Conservation (phyloP, 2,797 vertebrate genomes). For the Scomberomorus guttatus region DNA sequence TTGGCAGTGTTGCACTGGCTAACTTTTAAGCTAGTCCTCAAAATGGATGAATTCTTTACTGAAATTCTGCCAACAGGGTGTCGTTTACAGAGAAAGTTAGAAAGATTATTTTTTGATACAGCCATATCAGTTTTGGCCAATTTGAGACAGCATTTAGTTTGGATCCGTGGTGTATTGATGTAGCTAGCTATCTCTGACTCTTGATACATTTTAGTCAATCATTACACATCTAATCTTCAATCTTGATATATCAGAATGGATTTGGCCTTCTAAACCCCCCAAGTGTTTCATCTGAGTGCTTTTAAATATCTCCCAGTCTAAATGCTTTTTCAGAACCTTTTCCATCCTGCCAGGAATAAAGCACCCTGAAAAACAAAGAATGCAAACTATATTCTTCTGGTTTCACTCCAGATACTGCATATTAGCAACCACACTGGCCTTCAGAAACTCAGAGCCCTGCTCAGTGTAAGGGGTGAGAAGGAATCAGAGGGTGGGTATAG, state of each 20-base stretch:
- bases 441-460: background rate
- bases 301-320: background rate
- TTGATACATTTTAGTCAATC: background rate
- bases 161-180: background rate
- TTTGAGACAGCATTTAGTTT: background rate
- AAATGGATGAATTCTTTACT: too few species aligned
- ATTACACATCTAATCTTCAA: background rate
- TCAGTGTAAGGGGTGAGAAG: conserved; percentile 8
- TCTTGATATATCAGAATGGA: background rate
- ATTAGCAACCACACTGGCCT: background rate
- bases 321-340: background rate
- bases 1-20: too few species aligned
- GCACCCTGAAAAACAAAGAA: conserved; percentile 1
- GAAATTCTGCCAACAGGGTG: too few species aligned
- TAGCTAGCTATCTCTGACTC: background rate
- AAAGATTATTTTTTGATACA: background rate
- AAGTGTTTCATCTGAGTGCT: background rate
- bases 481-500: conserved; percentile 9
- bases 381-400: conserved; percentile 1
- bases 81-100: too few species aligned
- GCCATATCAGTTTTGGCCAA: too few species aligned
- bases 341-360: background rate
- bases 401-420: conserved; percentile 1
- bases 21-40: too few species aligned
- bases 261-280: background rate